A percentile compares a stretch with the other conserved stretches of the same genome.
phyloP scores from a whole-genome alignment of 2,113 vertebrate genomes.

The rabbit (Oryctolagus cuniculus) region DNA sequence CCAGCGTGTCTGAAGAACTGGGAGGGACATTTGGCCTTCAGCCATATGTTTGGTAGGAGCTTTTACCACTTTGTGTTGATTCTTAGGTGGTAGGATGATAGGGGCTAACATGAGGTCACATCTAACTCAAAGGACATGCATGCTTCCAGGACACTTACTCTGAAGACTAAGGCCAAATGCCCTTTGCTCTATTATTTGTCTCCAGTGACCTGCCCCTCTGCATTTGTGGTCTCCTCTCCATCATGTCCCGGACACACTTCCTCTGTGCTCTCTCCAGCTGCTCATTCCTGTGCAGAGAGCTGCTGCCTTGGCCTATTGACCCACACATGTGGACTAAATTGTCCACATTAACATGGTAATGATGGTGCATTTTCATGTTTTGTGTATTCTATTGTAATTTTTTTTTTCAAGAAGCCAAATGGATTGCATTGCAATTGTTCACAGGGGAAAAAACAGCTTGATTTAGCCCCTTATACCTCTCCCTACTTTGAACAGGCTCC shows the following conservation, averaged over 20 bases:
- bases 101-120: background rate
- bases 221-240: background rate
- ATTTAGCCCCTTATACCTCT: background rate
- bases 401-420: background rate
- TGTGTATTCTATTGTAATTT: background rate
- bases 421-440: background rate
- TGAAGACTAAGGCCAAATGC: background rate
- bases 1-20: background rate
- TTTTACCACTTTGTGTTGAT: background rate
- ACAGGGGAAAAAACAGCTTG: slow-evolving; percentile 21
- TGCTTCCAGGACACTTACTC: background rate
- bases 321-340: background rate
- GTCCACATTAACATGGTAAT: background rate
- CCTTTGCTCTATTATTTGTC: background rate
- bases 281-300: background rate
- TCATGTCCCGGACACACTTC: background rate
- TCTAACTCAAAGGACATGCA: background rate
- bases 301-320: background rate
- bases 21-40: background rate
- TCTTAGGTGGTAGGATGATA: background rate
- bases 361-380: background rate
- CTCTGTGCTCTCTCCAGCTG: background rate
- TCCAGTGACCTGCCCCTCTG: background rate
- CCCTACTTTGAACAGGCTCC: background rate
- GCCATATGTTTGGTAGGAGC: background rate